Conservation (phyloP, 1,140 invertebrate genomes). For the Papilio machaon region DNA sequence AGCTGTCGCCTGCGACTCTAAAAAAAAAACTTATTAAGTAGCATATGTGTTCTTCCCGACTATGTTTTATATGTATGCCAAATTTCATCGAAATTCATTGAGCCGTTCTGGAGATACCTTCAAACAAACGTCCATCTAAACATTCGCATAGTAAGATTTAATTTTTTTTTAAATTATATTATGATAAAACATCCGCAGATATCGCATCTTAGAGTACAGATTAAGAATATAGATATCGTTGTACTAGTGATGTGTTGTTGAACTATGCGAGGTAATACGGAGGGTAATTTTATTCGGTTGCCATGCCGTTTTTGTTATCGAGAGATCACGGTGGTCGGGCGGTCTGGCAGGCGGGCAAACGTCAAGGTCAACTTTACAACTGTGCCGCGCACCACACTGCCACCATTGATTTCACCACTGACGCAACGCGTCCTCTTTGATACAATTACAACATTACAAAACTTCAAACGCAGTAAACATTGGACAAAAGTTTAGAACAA, state of each 20-base stretch:
- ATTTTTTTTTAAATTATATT: neutral
- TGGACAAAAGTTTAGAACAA: too few relatives aligned
- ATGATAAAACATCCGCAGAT: neutral
- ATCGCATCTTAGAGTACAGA: neutral
- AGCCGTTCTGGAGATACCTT: too few relatives aligned
- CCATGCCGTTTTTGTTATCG: slow-evolving; percentile 28
- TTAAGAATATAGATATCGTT: neutral
- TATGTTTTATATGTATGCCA: too few relatives aligned
- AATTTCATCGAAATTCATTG: too few relatives aligned
- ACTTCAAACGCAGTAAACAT: too few relatives aligned
- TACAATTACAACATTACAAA: slow-evolving; percentile 8
- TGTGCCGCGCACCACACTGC: slow-evolving; percentile 52
- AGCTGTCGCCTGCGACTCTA: too few relatives aligned
- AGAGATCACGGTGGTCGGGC: slow-evolving; percentile 32
- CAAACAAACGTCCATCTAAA: too few relatives aligned
- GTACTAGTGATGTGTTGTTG: slow-evolving; percentile 17
- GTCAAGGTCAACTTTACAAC: slow-evolving; percentile 75
- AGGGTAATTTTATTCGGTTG: neutral
- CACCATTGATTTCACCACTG: slow-evolving; percentile 70
- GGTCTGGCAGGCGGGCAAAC: slow-evolving; percentile 30
- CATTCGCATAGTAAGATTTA: neutral
- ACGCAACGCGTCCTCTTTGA: slow-evolving; percentile 54
- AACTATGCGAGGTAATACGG: neutral
- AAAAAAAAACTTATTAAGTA: too few relatives aligned
- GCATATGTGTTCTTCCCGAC: too few relatives aligned